A percentile compares a stretch with the other conserved stretches of the same genome.
phyloP scores from a whole-genome alignment of 2,888 invertebrate species.

The Ornithoptera alexandrae region DNA sequence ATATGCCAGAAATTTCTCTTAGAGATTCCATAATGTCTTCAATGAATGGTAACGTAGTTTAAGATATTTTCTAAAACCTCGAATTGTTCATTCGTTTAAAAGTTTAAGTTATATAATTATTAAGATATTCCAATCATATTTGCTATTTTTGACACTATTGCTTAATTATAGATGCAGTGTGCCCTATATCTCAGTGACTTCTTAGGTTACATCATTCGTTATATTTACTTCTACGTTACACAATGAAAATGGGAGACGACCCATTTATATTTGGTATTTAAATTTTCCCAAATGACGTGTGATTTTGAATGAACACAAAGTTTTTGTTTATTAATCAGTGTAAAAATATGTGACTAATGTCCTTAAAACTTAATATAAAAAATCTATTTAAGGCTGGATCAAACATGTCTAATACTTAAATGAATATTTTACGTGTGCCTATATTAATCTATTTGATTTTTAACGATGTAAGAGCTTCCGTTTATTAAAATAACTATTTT shows the following conservation, averaged over 20 bases:
- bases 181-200: slow-evolving; percentile 52
- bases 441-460: not conserved
- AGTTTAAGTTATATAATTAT: slow-evolving; percentile 66
- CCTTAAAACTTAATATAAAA: not conserved
- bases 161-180: slow-evolving; percentile 71
- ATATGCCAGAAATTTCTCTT: slow-evolving; percentile 65
- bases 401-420: not conserved
- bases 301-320: not conserved
- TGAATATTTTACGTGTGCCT: not conserved
- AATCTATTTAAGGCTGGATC: slow-evolving; percentile 7
- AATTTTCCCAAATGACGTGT: slow-evolving; percentile 18
- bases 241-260: slow-evolving; percentile 37
- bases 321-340: not conserved
- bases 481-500: not conserved
- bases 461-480: not conserved
- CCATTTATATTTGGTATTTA: slow-evolving; percentile 41
- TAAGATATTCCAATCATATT: slow-evolving; percentile 54
- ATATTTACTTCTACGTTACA: slow-evolving; percentile 32
- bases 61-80: slow-evolving; percentile 19
- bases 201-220: slow-evolving; percentile 46
- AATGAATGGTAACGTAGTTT: slow-evolving; percentile 55
- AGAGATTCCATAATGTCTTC: slow-evolving; percentile 66
- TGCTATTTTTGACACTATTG: slow-evolving; percentile 59
- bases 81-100: slow-evolving; percentile 34
- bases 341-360: not conserved